Conservation (phyloP, 1,140 invertebrate genomes). For the Cylas formicarius region DNA sequence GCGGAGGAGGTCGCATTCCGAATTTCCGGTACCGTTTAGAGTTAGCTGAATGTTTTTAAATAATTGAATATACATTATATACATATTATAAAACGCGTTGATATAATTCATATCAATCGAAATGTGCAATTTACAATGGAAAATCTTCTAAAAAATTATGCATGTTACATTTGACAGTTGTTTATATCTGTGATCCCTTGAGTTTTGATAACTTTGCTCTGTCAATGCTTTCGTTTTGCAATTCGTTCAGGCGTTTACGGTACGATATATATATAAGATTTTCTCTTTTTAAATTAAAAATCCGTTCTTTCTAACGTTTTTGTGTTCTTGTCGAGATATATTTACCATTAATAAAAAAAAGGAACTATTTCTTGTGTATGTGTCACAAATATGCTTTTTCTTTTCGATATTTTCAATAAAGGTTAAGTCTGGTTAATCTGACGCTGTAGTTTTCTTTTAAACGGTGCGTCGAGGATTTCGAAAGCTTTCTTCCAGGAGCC, state of each 20-base stretch:
- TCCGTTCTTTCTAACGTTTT: slow-evolving; percentile 35
- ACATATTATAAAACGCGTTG: slow-evolving; percentile 40
- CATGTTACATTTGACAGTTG: slow-evolving; percentile 41
- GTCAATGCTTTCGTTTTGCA: slow-evolving; percentile 14
- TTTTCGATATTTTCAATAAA: slow-evolving; percentile 16
- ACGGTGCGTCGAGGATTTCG: too few relatives aligned
- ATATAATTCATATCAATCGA: slow-evolving; percentile 42
- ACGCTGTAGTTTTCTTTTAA: too few relatives aligned
- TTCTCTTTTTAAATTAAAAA: slow-evolving; percentile 32
- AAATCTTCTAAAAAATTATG: slow-evolving; percentile 36
- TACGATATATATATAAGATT: slow-evolving; percentile 15
- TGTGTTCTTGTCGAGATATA: slow-evolving; percentile 33
- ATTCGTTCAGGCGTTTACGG: neutral
- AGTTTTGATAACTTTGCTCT: slow-evolving; percentile 27
- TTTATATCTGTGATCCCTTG: slow-evolving; percentile 42
- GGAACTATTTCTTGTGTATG: slow-evolving; percentile 17
- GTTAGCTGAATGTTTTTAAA: slow-evolving; percentile 43
- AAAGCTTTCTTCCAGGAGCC: too few relatives aligned
- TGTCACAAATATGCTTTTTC: slow-evolving; percentile 10
- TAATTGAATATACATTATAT: slow-evolving; percentile 43
- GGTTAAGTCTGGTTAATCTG: slow-evolving; percentile 11
- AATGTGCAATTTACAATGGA: slow-evolving; percentile 39
- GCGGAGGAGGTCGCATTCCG: slow-evolving; percentile 13
- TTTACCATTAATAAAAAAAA: slow-evolving; percentile 30
- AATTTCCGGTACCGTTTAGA: slow-evolving; percentile 36